phyloP scores from a whole-genome alignment of 2,888 invertebrate species.

The Antheraea assamensis region DNA sequence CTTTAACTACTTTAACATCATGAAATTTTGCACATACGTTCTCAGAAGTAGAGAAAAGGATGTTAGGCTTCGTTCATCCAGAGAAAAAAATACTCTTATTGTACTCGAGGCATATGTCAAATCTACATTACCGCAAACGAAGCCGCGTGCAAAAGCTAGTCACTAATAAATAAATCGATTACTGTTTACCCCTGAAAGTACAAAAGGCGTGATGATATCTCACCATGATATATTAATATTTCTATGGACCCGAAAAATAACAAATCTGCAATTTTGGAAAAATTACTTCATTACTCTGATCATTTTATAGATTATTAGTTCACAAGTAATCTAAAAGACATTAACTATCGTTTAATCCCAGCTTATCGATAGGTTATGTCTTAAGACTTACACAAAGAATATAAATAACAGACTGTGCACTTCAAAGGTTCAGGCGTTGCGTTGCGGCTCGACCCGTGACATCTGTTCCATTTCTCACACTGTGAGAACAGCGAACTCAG shows the following conservation, averaged over 20 bases:
- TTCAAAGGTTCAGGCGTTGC: not conserved
- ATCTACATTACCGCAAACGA: too few species aligned
- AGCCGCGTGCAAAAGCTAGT: too few species aligned
- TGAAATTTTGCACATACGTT: too few species aligned
- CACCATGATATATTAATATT: not conserved
- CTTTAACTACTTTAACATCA: too few species aligned
- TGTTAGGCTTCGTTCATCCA: too few species aligned
- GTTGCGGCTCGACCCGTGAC: not conserved
- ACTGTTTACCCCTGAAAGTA: not conserved
- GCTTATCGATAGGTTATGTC: conserved; percentile 4
- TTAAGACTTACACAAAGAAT: not conserved
- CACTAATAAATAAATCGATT: too few species aligned
- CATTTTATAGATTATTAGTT: not conserved
- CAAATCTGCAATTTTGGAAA: not conserved
- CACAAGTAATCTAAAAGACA: conserved; percentile 4
- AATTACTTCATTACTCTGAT: not conserved
- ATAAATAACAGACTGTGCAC: not conserved
- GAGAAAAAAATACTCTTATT: too few species aligned
- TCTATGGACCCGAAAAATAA: not conserved
- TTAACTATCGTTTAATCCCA: conserved; percentile 9
- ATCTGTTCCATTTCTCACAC: not conserved
- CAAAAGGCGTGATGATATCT: not conserved
- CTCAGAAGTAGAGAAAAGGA: too few species aligned
- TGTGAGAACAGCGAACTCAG: not conserved
- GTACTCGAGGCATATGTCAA: too few species aligned